Evolutionary conservation across 2,888 invertebrate species (phyloP).

Genomic region (Dendrolimus pini): DNA sequence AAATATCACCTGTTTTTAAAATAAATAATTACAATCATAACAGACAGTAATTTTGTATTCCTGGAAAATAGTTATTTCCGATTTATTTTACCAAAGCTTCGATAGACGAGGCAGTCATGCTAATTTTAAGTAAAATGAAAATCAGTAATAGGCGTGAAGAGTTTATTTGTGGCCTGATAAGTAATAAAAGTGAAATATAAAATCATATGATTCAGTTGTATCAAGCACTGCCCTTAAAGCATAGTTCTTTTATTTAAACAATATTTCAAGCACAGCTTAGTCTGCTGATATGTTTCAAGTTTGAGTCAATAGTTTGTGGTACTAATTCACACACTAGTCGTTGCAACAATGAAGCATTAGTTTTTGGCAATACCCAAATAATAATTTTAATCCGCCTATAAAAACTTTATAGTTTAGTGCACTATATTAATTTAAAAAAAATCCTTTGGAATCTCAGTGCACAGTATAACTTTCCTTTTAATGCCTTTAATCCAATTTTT

Average conservation of each 20-base stretch:
- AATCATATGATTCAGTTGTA: constrained; percentile 11
- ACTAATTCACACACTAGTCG: neutral
- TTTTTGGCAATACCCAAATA: neutral
- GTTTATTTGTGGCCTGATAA: constrained; percentile 64
- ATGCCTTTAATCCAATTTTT: too few relatives aligned
- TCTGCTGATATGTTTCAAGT: neutral
- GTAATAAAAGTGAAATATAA: constrained; percentile 53
- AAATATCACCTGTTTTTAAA: too few relatives aligned
- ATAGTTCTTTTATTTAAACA: neutral
- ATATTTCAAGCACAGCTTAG: neutral
- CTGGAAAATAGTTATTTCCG: too few relatives aligned
- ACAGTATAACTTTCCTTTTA: too few relatives aligned
- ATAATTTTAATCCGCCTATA: neutral
- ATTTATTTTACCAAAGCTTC: too few relatives aligned
- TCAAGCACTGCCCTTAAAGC: neutral
- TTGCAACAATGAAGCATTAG: neutral
- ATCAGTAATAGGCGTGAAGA: constrained; percentile 55
- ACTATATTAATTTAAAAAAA: too few relatives aligned
- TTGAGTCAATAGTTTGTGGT: neutral
- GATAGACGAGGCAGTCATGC: too few relatives aligned
- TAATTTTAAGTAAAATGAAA: constrained; percentile 11
- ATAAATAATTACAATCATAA: too few relatives aligned
- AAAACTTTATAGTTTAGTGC: neutral
- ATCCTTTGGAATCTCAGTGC: too few relatives aligned
- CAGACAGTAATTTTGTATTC: too few relatives aligned